These are phyloP conservation scores for Euplagia quadripunctaria DNA, from an alignment of 2,888 invertebrate genomes.

Conservation along the genomic window DNA sequence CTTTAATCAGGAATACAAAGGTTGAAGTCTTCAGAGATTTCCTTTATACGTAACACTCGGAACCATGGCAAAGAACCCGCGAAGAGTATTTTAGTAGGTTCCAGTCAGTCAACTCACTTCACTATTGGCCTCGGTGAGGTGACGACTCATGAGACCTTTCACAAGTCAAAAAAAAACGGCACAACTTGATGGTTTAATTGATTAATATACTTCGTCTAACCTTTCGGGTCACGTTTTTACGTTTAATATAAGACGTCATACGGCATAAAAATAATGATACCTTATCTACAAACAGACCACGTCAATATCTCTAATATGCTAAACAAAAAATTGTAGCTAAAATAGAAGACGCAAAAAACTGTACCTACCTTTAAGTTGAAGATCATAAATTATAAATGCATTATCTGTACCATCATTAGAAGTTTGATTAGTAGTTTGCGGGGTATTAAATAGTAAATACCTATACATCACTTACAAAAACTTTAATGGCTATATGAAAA, in stretches of 20 bases:
- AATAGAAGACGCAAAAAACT: not conserved
- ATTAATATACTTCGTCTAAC: not conserved
- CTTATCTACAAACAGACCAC: not conserved
- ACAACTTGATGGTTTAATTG: not conserved
- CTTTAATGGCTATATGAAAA: not conserved
- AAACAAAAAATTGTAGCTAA: constrained; percentile 8
- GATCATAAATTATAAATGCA: not conserved
- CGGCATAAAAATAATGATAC: not conserved
- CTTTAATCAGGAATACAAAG: too few species aligned
- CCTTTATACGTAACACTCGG: too few species aligned
- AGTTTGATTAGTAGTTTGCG: not conserved
- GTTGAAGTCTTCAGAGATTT: too few species aligned
- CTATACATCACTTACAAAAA: not conserved
- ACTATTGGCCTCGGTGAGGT: not conserved
- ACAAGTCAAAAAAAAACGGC: not conserved
- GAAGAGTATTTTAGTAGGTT: not conserved
- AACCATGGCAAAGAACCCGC: too few species aligned
- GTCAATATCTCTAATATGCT: not conserved
- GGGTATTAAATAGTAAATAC: not conserved
- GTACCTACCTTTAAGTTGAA: not conserved
- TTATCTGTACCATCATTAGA: not conserved
- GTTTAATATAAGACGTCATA: constrained; percentile 1
- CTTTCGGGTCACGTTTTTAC: not conserved
- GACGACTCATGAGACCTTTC: not conserved
- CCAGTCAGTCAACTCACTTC: not conserved